Evolutionary conservation across 2,888 invertebrate species (phyloP), one percentile per base, ranked within the genome.

Genomic region (Argyresthia albistria): DNA sequence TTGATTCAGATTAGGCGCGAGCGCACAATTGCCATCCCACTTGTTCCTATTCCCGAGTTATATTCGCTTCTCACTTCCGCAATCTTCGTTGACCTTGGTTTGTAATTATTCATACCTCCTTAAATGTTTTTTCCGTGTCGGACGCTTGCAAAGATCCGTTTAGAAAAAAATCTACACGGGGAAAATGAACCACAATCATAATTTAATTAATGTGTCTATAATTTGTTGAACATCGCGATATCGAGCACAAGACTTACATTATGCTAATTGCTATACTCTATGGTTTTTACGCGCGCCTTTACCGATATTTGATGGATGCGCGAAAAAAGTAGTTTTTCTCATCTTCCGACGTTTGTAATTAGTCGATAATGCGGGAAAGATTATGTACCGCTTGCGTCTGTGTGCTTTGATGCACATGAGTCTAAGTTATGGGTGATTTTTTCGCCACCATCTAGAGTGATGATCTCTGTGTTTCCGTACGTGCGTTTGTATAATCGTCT

Each of bases 391-490:
- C 60, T 56, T 65, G 60, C 36, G 9, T 60, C 60, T 63, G 61
- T 60, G 56, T 52, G 51, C 63, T 37, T 48, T 48, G 64, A 62
- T 63, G 66, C 71, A 68, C 68, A 64, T 65, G 68, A 25, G 25
- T 25, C 25, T 48, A 64, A 65, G 62, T 67, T 66, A 64, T 64
- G 60, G 62, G 52, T 36, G 14, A 49, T 60, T 60, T 72, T 73
- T 73, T 62, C 65, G 48, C 15, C n/a, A 39, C 11, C 14, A 16
- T 11, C 50, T 35, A 55, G 53, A 56, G 58, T 59, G 65, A 64
- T 71, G 72, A 70, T 80, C 76, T 73, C 70, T 65, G 15, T 65
- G 69, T 77, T 81, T 76, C 79, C 76, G 69, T 65, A 25, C 25
- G 25, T 25, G 25, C 25, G 25, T 25, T 25, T 25, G 25, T 25